Evolutionary conservation across 1,140 invertebrate genomes (phyloP).

Genomic region (Maconellicoccus hirsutus): DNA sequence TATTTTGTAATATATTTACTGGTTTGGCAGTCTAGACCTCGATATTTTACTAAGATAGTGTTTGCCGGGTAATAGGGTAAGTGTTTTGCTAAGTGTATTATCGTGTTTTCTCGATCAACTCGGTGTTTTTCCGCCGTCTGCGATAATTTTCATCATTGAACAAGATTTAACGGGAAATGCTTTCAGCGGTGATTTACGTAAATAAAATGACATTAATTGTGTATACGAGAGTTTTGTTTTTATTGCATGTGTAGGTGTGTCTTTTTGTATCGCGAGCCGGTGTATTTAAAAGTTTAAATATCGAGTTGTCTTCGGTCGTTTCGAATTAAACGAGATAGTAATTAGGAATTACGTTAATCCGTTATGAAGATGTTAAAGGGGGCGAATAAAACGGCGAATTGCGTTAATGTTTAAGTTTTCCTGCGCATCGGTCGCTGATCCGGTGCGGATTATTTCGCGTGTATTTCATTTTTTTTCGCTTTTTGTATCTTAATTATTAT

Average conservation of each 20-base stretch:
- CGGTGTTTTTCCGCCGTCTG: not conserved
- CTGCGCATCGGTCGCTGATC: too few species aligned
- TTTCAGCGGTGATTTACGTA: constrained; percentile 1
- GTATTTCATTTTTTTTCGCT: too few species aligned
- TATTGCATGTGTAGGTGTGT: too few species aligned
- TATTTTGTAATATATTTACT: not conserved
- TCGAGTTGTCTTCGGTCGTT: too few species aligned
- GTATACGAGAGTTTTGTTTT: too few species aligned
- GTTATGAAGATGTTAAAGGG: not conserved
- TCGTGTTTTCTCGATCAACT: not conserved
- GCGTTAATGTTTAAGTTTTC: too few species aligned
- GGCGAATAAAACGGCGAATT: too few species aligned
- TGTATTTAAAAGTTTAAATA: not conserved
- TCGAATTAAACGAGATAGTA: not conserved
- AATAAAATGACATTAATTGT: constrained; percentile 5
- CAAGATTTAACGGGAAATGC: constrained; percentile 4
- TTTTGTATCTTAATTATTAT: too few species aligned
- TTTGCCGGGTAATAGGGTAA: not conserved
- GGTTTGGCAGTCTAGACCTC: not conserved
- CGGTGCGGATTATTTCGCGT: too few species aligned
- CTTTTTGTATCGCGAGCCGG: too few species aligned
- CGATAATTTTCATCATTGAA: not conserved
- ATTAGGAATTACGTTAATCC: constrained; percentile 5
- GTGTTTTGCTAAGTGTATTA: constrained; percentile 9
- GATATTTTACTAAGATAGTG: constrained; percentile 5